Conservation (phyloP, 2,797 vertebrate genomes). For the Poecilia picta region DNA sequence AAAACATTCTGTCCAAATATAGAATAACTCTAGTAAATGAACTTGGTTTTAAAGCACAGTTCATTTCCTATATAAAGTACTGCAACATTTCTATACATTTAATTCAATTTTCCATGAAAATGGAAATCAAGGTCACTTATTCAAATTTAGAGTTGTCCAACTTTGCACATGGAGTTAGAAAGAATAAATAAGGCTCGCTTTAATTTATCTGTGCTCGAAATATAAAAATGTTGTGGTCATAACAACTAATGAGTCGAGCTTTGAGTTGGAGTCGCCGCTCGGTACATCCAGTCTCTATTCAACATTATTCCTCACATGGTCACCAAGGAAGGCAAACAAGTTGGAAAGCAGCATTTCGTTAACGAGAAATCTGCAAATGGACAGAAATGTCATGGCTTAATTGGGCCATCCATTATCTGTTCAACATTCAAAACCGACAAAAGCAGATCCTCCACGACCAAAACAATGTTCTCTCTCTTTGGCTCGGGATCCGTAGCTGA, state of each 20-base stretch:
- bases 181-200: neutral
- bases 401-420: slow-evolving; percentile 25
- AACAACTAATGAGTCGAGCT: slow-evolving; percentile 10
- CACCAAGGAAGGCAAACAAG: neutral
- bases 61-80: neutral
- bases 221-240: neutral
- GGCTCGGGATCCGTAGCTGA: neutral
- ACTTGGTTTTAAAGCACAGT: neutral
- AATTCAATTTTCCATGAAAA: neutral
- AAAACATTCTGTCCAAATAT: neutral
- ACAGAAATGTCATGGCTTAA: slow-evolving; percentile 28
- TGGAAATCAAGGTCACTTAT: neutral
- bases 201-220: neutral
- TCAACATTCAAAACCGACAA: slow-evolving; percentile 30
- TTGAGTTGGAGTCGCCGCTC: neutral
- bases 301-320: neutral
- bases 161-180: neutral
- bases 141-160: neutral
- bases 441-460: slow-evolving; percentile 29
- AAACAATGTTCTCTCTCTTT: slow-evolving; percentile 26
- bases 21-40: neutral
- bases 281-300: neutral
- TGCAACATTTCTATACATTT: neutral
- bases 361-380: slow-evolving; percentile 7
- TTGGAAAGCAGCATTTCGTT: neutral